A percentile compares a stretch with the other conserved stretches of the same genome.
These are phyloP conservation scores for Baccha elongata DNA, from an alignment of 2,888 invertebrate genomes.

Conservation along the genomic window DNA sequence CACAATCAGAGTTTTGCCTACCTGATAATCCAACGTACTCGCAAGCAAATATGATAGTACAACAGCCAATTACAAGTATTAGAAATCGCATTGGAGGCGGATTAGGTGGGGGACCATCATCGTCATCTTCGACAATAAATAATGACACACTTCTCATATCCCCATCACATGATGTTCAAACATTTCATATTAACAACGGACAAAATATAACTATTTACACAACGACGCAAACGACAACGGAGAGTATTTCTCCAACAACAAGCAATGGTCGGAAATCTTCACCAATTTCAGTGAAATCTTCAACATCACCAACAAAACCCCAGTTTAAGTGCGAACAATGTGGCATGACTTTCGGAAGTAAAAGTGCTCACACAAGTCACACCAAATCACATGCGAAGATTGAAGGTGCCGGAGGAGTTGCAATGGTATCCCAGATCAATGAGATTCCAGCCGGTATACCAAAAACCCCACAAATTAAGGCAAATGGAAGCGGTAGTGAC, in stretches of 20 bases:
- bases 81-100: conserved; percentile 66
- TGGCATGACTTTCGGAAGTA: conserved; percentile 89
- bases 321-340: conserved; percentile 87
- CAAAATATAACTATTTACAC: conserved; percentile 73
- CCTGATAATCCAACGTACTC: conserved; percentile 74
- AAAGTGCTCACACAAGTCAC: conserved; percentile 89
- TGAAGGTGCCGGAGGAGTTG: conserved; percentile 68
- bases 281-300: conserved; percentile 74
- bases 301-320: conserved; percentile 81
- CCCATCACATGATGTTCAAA: conserved; percentile 49
- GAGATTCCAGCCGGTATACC: conserved; percentile 79
- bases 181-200: conserved; percentile 54
- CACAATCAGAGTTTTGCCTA: conserved; percentile 79
- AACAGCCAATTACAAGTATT: conserved; percentile 76
- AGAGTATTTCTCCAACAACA: conserved; percentile 13
- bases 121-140: conserved; percentile 31
- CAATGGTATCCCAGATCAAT: conserved; percentile 49
- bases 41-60: conserved; percentile 76
- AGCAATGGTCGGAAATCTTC: conserved; percentile 42
- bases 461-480: conserved; percentile 80
- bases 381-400: conserved; percentile 86
- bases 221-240: conserved; percentile 43
- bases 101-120: conserved; percentile 13
- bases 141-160: conserved; percentile 49
- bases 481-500: conserved; percentile 83